Percentiles rank a stretch among this genome's conserved stretches.
These are phyloP conservation scores for Odontomyia ornata DNA, from an alignment of 2,888 invertebrate genomes.

Conservation along the genomic window DNA sequence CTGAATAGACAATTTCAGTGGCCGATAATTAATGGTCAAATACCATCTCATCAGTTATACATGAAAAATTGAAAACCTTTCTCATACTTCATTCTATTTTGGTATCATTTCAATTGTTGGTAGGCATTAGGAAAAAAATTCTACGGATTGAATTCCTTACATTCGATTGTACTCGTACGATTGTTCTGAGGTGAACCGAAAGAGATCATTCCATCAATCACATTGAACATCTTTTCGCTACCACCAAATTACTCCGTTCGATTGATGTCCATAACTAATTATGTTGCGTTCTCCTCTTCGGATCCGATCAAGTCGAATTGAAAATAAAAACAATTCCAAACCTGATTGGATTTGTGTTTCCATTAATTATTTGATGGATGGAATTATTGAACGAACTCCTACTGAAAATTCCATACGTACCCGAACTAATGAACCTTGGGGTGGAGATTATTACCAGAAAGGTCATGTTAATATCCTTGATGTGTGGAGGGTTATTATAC, in stretches of 20 bases:
- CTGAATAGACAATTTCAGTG: background rate
- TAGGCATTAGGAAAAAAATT: no score
- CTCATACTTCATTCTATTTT: background rate
- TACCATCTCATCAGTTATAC: background rate
- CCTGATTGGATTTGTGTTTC: conserved; percentile 2
- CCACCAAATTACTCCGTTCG: background rate
- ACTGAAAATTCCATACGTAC: background rate
- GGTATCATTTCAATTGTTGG: no score
- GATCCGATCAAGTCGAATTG: background rate
- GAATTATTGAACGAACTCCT: background rate
- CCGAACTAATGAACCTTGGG: background rate
- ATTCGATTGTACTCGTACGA: background rate
- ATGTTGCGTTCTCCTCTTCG: background rate
- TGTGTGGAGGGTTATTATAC: background rate
- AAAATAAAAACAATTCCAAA: conserved; percentile 1
- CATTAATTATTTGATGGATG: background rate
- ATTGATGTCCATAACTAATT: conserved; percentile 35
- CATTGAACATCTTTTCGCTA: background rate
- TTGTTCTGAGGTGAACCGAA: background rate
- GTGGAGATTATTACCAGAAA: background rate
- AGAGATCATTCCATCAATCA: conserved; percentile 19
- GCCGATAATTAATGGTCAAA: background rate
- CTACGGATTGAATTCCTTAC: background rate
- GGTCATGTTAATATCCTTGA: background rate
- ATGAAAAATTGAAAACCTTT: conserved; percentile 1